Base-by-base conservation (phyloP, 30 jellyfish, hydroid and myxozoan genomes). In the Morbakka virulenta region DNA sequence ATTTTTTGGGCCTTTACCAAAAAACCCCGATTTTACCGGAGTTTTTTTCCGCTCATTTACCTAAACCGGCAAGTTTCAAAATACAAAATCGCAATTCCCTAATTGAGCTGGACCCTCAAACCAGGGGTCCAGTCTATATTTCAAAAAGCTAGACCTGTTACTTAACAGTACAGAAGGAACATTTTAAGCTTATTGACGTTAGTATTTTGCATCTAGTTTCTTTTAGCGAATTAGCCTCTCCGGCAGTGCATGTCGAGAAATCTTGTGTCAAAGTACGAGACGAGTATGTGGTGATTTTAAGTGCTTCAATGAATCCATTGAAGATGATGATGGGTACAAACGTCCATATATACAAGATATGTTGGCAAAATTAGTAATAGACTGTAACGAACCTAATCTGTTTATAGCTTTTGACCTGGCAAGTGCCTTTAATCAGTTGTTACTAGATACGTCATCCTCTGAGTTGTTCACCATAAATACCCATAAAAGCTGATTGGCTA, bases 261-360 rank as follows among this genome's bases (percentile, higher is more conserved):
- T 17, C 87, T 32, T 4, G 63, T 33, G 88, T 31, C 36, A 57
- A 74, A 34, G 27, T 77, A 24, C 52, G 80, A 64, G 32, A 62
- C 34, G n/a, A n/a, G n/a, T n/a, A n/a, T 67, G 84, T 64, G 85
- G 85, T 30, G 88, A 77, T 52, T 77, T 62, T 72, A 62, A 47
- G 4, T n/a, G n/a, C n/a, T n/a, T n/a, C n/a, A n/a, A n/a, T n/a
- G n/a, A n/a, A n/a, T n/a, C n/a, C n/a, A n/a, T n/a, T n/a, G n/a
- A n/a, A n/a, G n/a, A n/a, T n/a, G n/a, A n/a, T n/a, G n/a, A n/a
- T n/a, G n/a, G n/a, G n/a, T n/a, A n/a, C n/a, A n/a, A n/a, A n/a
- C n/a, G n/a, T n/a, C n/a, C n/a, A n/a, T n/a, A n/a, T n/a, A n/a
- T n/a, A n/a, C n/a, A n/a, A n/a, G n/a, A n/a, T n/a, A n/a, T n/a